Base-by-base conservation (phyloP, 2,797 vertebrate species). In the Zenarchopterus dispar region DNA sequence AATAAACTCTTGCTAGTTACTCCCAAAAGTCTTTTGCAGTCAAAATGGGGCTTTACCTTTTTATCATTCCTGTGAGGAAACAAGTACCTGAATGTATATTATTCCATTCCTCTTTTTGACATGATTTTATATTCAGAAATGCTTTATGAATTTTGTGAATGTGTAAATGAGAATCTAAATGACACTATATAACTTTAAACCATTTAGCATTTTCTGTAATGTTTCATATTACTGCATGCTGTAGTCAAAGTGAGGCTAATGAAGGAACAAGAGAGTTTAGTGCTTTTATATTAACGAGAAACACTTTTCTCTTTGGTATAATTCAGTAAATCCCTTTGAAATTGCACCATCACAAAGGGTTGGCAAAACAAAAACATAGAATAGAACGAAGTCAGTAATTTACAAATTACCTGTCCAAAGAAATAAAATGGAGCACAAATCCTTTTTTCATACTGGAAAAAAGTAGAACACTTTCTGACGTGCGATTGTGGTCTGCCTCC, bases 351-450 rank as follows among this genome's bases (percentile, higher is more conserved):
- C 62, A 61, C 62, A 15, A 61, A 70, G 62, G 42, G 13, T 19
- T 13, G 9, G 48, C 47, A 58, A 80, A 78, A 73, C 22, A 67
- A 61, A 75, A 70, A 53, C 19, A 50, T 36, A 41, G 45, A 74
- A 81, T 83, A 44, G 82, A 83, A 80, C 67, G 44, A 72, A 73
- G 66, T 8, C 65, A 42, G 59, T 68, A 6, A 78, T 82, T 77
- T 56, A 56, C 52, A 68, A 82, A 82, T 81, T 77, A 74, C 53
- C 51, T 53, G 33, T 56, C 55, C 55, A 54, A 28, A 21, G 55
- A 52, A 80, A 73, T 69, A 46, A 70, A 83, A 73, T 74, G 22
- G 2, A 36, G 75, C 62, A 51, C 48, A 54, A 44, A 18, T 75
- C 31, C 21, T 4, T 60, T 26, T 65, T 50, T 63, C 51, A 31